These are phyloP conservation scores for Pygoscelis antarcticus DNA, from an alignment of 2,113 vertebrate genomes.

Conservation along the genomic window DNA sequence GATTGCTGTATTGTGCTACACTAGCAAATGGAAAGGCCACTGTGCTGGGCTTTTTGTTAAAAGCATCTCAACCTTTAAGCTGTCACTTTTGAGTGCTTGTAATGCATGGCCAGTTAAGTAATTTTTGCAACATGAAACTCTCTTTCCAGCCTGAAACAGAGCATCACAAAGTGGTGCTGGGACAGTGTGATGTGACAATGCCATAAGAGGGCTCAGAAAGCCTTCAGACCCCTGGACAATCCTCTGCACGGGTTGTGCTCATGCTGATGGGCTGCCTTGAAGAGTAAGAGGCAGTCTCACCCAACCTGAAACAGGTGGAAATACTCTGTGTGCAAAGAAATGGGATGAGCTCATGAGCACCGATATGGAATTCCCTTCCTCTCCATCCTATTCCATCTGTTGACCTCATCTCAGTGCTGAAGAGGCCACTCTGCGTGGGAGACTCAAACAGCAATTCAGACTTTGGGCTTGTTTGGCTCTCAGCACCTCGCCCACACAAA, in stretches of 20 bases:
- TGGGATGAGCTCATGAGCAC: slow-evolving; percentile 13
- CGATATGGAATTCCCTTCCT: neutral
- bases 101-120: neutral
- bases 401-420: slow-evolving; percentile 37
- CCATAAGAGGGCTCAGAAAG: neutral
- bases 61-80: neutral
- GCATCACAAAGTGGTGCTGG: neutral
- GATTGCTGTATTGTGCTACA: neutral
- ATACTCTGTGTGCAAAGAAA: neutral
- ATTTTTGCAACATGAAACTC: neutral
- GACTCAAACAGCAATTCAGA: slow-evolving; percentile 31
- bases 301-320: neutral
- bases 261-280: neutral
- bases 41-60: neutral
- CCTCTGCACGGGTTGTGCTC: neutral
- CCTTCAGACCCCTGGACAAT: neutral
- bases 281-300: neutral
- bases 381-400: slow-evolving; percentile 39
- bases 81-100: neutral
- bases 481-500: slow-evolving; percentile 44
- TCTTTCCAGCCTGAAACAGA: neutral
- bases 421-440: slow-evolving; percentile 25
- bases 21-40: neutral
- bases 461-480: slow-evolving; percentile 19
- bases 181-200: neutral